Percentiles rank a stretch among this genome's conserved stretches.
These are phyloP conservation scores for Cerceris rybyensis DNA, from an alignment of 2,888 invertebrate genomes.

Conservation along the genomic window DNA sequence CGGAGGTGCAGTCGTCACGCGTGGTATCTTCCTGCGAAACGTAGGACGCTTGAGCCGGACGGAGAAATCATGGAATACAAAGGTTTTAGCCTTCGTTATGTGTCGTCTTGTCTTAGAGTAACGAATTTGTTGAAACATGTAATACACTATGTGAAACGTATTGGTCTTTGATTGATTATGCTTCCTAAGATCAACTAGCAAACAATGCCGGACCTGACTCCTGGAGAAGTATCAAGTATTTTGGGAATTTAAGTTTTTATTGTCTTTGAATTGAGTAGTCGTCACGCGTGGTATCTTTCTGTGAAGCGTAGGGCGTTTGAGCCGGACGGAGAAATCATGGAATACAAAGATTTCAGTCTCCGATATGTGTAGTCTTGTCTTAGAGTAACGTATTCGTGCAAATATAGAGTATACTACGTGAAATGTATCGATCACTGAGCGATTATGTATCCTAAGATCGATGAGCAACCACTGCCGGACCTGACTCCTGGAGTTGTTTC, in stretches of 20 bases:
- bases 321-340: not conserved
- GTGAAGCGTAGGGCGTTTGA: not conserved
- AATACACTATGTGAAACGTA: no score
- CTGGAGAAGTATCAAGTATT: no score
- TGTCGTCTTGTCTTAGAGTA: not conserved
- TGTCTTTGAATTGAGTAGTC: no score
- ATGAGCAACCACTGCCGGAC: no score
- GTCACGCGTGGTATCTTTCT: conserved; percentile 4
- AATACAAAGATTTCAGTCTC: not conserved
- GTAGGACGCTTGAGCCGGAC: not conserved
- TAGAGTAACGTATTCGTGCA: not conserved
- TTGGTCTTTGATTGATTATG: no score
- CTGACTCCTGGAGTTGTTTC: no score
- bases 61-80: conserved; percentile 1
- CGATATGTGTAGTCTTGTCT: not conserved
- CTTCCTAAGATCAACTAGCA: no score
- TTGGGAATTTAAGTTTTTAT: no score
- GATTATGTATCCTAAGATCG: no score
- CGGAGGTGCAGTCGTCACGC: conserved; percentile 6
- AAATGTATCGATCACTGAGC: no score
- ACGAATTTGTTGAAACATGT: not conserved
- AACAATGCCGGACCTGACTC: no score
- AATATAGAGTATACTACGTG: no score
- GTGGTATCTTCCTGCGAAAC: not conserved
- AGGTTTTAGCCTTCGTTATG: not conserved